Base-by-base conservation (phyloP, 2,888 invertebrate genomes). In the Pterostichus madidus region DNA sequence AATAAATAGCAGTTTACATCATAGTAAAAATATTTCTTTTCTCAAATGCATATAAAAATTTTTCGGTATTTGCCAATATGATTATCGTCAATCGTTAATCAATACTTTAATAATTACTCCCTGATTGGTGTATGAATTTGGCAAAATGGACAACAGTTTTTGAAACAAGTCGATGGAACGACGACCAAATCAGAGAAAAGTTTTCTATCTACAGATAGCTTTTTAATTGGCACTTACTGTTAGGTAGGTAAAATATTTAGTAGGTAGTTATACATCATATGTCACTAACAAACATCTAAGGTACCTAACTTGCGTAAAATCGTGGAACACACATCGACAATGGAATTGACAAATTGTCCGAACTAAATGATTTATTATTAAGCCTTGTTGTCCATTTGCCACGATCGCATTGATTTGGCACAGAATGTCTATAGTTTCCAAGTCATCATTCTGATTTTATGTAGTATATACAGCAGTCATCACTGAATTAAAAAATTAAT, bases 21-120 rank as follows among this genome's bases (percentile, higher is more conserved):
- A 81, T 81, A 81, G 81, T 81, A 81, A 81, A 81, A 81, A 81
- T 81, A 81, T 81, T 81, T 81, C 81, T 81, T 81, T 77, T 75
- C 39, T 81, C 75, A 81, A 75, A 61, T 81, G 75, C 75, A 75
- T 81, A 81, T 75, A 81, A 81, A 73, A 75, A 61, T 75, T 81
- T 80, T 44, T 81, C 35, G 49, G 73, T 81, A 81, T 61, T 59
- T 81, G 75, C 81, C 81, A 81, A 81, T 81, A 75, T 81, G 81
- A 81, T 81, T 81, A 75, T 81, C 81, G 46, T 81, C 75, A 81
- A 81, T 75, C 75, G 46, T 81, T 81, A 59, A 81, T 59, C 81
- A 81, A 81, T 81, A 81, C 61, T 75, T 77, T 75, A 80, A 75
- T 81, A 75, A 71, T 81, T 81, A 81, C 59, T 81, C 81, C 81